phyloP scores from a whole-genome alignment of 2,113 vertebrate species.

The Coptodon bakossiorum region DNA sequence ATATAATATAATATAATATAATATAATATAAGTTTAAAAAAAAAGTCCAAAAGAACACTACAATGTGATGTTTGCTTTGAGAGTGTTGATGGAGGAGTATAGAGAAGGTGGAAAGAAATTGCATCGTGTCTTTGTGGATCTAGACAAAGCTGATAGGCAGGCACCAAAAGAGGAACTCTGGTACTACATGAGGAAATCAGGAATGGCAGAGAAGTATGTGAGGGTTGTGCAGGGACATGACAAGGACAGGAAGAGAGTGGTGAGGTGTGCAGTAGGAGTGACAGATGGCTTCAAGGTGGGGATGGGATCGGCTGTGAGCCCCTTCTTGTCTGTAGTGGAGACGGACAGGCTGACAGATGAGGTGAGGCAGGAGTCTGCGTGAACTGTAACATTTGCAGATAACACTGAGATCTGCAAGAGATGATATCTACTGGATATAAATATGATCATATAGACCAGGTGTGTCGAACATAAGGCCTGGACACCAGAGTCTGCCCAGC shows the following conservation, averaged over 20 bases:
- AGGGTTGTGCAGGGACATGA: not conserved
- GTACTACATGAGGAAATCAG: not conserved
- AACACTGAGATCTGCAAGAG: not conserved
- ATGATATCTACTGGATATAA: not conserved
- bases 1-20: not conserved
- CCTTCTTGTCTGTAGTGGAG: not conserved
- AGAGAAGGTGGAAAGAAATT: not conserved
- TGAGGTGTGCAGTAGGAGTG: not conserved
- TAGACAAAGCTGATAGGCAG: not conserved
- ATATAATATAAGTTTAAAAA: not conserved
- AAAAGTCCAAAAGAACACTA: not conserved
- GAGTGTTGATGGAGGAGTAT: not conserved
- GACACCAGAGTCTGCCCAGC: not conserved
- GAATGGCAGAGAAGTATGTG: not conserved
- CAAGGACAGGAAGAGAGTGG: not conserved
- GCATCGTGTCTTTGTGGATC: not conserved
- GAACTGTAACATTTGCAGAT: not conserved
- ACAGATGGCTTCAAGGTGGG: not conserved
- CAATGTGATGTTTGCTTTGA: not conserved
- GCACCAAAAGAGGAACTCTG: not conserved
- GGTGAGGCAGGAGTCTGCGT: not conserved
- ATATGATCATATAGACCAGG: not conserved
- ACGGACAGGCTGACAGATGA: not conserved
- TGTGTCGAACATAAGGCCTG: not conserved
- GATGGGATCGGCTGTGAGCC: not conserved